Percentiles rank a stretch among this genome's conserved stretches.
Evolutionary conservation across 2,888 invertebrate genomes (phyloP).

Genomic region (Electrophaes corylata): DNA sequence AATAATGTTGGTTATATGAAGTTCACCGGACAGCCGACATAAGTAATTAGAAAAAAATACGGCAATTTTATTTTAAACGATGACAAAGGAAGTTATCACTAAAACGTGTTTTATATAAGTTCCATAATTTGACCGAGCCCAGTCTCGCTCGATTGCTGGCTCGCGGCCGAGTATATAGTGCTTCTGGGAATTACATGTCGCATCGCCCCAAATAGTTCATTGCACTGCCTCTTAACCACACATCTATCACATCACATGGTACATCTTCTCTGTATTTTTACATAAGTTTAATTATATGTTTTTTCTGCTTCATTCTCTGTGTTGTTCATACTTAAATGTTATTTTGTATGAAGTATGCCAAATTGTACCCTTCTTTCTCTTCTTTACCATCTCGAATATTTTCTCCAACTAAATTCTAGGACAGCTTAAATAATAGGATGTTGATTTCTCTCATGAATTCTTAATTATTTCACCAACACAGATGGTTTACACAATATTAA

Average conservation of each 20-base stretch:
- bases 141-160: slow-evolving; percentile 44
- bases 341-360: too few species aligned
- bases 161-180: slow-evolving; percentile 49
- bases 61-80: too few species aligned
- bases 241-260: not conserved
- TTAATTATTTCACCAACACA: not conserved
- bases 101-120: slow-evolving; percentile 36
- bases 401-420: not conserved
- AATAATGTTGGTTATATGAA: too few species aligned
- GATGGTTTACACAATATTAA: slow-evolving; percentile 13
- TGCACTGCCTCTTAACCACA: slow-evolving; percentile 55
- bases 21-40: too few species aligned
- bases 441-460: not conserved
- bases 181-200: slow-evolving; percentile 65
- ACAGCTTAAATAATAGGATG: slow-evolving; percentile 10
- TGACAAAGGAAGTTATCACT: slow-evolving; percentile 14
- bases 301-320: not conserved
- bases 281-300: not conserved
- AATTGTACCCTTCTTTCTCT: not conserved
- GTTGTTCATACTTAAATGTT: too few species aligned
- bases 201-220: slow-evolving; percentile 71
- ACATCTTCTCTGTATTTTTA: not conserved
- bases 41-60: too few species aligned
- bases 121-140: slow-evolving; percentile 35
- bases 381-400: not conserved